A percentile compares a stretch with the other conserved stretches of the same genome.
These are phyloP conservation scores for Corbicula japonica DNA, from an alignment of 2,888 invertebrate genomes.

Conservation along the genomic window DNA sequence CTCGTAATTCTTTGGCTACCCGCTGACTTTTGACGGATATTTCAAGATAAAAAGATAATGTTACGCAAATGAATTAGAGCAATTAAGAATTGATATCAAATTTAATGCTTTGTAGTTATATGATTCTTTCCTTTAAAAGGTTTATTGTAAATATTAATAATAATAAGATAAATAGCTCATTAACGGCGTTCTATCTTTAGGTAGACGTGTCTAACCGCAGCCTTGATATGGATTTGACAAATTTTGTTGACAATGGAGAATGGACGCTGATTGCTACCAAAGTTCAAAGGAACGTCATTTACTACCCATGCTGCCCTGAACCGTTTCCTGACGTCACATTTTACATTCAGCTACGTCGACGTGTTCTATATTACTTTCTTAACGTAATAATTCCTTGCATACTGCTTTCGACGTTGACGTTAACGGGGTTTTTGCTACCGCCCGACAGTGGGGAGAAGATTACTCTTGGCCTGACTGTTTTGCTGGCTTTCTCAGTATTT, in stretches of 20 bases:
- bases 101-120: too few relatives aligned
- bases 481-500: slow-evolving; percentile 89
- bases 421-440: slow-evolving; percentile 88
- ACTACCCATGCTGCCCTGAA: slow-evolving; percentile 87
- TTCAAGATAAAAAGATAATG: too few relatives aligned
- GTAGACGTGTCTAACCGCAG: slow-evolving; percentile 83
- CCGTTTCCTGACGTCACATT: slow-evolving; percentile 88
- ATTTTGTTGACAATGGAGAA: slow-evolving; percentile 88
- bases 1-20: too few relatives aligned
- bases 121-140: too few relatives aligned
- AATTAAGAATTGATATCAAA: too few relatives aligned
- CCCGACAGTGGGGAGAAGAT: slow-evolving; percentile 89
- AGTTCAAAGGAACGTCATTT: slow-evolving; percentile 87
- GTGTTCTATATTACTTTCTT: slow-evolving; percentile 87
- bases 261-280: slow-evolving; percentile 88
- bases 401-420: slow-evolving; percentile 89
- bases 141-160: too few relatives aligned
- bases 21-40: too few relatives aligned
- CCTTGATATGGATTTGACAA: slow-evolving; percentile 87
- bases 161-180: too few relatives aligned
- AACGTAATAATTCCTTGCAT: slow-evolving; percentile 89
- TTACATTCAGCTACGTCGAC: slow-evolving; percentile 87
- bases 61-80: too few relatives aligned
- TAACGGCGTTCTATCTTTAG: slow-evolving; percentile 43
- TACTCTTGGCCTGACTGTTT: slow-evolving; percentile 88